Evolutionary conservation across 2,888 invertebrate species (phyloP).

Genomic region (Drosophila testacea): DNA sequence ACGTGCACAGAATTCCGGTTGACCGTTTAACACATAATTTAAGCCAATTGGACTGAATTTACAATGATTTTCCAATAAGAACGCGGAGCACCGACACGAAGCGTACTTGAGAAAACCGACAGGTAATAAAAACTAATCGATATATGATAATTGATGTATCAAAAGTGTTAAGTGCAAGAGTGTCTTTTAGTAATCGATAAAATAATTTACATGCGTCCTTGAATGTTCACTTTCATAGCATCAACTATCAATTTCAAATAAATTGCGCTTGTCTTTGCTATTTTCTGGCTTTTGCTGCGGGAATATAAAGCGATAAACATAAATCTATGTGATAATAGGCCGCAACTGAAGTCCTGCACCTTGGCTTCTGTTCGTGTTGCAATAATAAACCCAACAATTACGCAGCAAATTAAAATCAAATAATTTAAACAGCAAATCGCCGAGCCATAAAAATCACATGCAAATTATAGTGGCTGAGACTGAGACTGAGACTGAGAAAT

Average conservation of each 20-base stretch:
- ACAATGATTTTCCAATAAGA: constrained; percentile 1
- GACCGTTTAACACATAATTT: constrained; percentile 9
- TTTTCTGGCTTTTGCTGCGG: constrained; percentile 7
- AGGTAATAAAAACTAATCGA: neutral
- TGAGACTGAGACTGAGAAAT: constrained; percentile 64
- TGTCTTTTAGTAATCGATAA: neutral
- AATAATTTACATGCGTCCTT: neutral
- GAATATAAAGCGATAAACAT: constrained; percentile 66
- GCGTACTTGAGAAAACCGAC: neutral
- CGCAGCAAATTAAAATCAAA: constrained; percentile 84
- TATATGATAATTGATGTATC: neutral
- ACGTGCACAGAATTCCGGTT: neutral
- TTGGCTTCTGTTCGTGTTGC: constrained; percentile 34
- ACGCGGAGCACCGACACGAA: neutral
- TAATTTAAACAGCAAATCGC: constrained; percentile 81
- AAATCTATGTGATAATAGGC: constrained; percentile 65
- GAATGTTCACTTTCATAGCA: neutral
- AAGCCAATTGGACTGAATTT: neutral
- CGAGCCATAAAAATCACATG: constrained; percentile 82
- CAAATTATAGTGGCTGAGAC: constrained; percentile 79
- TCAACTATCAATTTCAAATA: constrained; percentile 14
- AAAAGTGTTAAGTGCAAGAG: neutral
- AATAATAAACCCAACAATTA: constrained; percentile 72
- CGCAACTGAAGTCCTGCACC: constrained; percentile 19
- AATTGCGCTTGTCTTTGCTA: neutral